Conservation (phyloP, 2,113 vertebrate genomes). For the Pongo pygmaeus region DNA sequence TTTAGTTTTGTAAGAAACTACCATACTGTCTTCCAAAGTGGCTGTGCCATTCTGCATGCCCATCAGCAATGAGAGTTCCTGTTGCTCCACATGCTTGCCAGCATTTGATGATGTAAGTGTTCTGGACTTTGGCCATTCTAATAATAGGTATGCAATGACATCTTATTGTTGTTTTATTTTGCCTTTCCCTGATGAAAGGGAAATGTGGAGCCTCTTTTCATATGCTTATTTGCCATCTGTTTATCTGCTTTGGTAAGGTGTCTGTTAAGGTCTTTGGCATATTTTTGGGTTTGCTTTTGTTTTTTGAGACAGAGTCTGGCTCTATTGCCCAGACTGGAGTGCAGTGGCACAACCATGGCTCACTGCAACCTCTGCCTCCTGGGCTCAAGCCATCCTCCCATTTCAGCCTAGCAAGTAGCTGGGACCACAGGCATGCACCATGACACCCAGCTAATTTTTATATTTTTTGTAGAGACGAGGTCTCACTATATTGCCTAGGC, state of each 20-base stretch:
- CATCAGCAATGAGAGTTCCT: not conserved
- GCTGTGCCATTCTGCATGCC: not conserved
- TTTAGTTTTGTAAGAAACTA: not conserved
- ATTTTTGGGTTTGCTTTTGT: not conserved
- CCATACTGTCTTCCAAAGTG: not conserved
- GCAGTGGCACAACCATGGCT: too few relatives aligned
- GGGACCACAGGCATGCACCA: too few relatives aligned
- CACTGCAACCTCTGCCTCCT: too few relatives aligned
- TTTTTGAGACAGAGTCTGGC: too few relatives aligned
- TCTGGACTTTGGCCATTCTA: not conserved
- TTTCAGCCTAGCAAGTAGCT: too few relatives aligned
- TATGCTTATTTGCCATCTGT: not conserved
- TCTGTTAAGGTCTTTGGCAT: not conserved
- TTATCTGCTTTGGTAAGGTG: not conserved
- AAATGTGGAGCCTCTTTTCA: not conserved
- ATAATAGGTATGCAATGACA: not conserved
- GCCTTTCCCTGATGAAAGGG: not conserved
- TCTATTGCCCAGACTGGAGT: too few relatives aligned
- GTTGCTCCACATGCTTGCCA: not conserved
- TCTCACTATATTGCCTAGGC: too few relatives aligned
- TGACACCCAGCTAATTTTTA: too few relatives aligned
- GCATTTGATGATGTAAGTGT: not conserved
- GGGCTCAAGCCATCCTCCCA: too few relatives aligned
- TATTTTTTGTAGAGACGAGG: too few relatives aligned
- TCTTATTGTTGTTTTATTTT: too few relatives aligned